Percentiles rank a stretch among this genome's conserved stretches.
Evolutionary conservation across 2,797 vertebrate genomes (phyloP).

Genomic region (Psittacula derbiana): DNA sequence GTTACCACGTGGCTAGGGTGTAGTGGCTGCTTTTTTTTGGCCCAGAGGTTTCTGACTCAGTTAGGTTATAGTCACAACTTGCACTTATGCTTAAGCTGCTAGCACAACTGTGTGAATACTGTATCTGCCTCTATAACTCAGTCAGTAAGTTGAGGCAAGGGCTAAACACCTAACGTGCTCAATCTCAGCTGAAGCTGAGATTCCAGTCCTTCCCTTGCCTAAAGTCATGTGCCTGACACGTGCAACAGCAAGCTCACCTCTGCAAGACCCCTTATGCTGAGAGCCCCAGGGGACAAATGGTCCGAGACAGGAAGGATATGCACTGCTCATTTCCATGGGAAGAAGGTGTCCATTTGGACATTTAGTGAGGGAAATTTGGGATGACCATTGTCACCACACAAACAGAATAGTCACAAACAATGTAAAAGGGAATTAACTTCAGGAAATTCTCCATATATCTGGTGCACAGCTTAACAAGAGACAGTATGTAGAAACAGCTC

Average conservation of each 20-base stretch:
- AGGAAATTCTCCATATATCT: not conserved
- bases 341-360: not conserved
- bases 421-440: not conserved
- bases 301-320: accelerated
- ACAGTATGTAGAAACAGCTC: not conserved
- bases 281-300: not conserved
- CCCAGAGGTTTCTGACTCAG: not conserved
- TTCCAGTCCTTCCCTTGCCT: not conserved
- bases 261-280: not conserved
- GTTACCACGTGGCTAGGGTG: not conserved
- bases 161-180: not conserved
- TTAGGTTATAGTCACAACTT: not conserved
- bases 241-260: not conserved
- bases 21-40: not conserved
- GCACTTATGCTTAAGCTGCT: not conserved
- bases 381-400: not conserved
- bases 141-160: not conserved
- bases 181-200: not conserved
- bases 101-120: not conserved
- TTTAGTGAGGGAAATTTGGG: not conserved
- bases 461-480: not conserved
- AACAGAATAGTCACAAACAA: not conserved
- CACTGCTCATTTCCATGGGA: not conserved
- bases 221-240: accelerated
- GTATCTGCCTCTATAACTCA: not conserved